Percentiles rank a stretch among this genome's conserved stretches.
These are phyloP conservation scores for Octopus sinensis DNA, from an alignment of 1,140 invertebrate genomes.

Conservation along the genomic window DNA sequence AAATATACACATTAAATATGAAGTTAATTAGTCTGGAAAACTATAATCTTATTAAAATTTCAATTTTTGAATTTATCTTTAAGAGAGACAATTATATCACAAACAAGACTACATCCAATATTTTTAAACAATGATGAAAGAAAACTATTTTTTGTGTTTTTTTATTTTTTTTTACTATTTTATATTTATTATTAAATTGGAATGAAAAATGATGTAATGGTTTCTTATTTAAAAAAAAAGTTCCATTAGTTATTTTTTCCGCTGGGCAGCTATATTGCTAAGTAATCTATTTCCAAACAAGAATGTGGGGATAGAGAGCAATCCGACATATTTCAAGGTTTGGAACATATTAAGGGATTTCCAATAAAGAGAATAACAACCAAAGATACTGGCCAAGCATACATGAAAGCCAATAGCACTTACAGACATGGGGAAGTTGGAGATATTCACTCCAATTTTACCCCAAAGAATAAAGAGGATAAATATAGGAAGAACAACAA, in stretches of 20 bases:
- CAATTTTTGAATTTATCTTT: no score
- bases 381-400: slow-evolving; percentile 80
- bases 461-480: slow-evolving; percentile 85
- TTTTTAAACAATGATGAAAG: no score
- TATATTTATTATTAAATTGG: slow-evolving; percentile 13
- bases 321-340: slow-evolving; percentile 84
- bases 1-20: no score
- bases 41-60: no score
- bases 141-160: neutral
- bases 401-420: slow-evolving; percentile 84
- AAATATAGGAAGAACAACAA: slow-evolving; percentile 78
- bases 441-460: slow-evolving; percentile 84
- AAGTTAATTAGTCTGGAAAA: no score
- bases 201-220: slow-evolving; percentile 4
- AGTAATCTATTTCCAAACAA: slow-evolving; percentile 87
- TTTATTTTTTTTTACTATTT: neutral
- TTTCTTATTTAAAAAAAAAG: neutral
- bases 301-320: slow-evolving; percentile 82
- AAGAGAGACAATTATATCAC: no score
- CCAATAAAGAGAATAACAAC: slow-evolving; percentile 87
- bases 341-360: slow-evolving; percentile 91
- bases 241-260: slow-evolving; percentile 25
- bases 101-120: no score
- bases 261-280: slow-evolving; percentile 67
- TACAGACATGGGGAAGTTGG: slow-evolving; percentile 75